Conservation (phyloP, 2,888 invertebrate genomes). For the Cistogaster globosa region DNA sequence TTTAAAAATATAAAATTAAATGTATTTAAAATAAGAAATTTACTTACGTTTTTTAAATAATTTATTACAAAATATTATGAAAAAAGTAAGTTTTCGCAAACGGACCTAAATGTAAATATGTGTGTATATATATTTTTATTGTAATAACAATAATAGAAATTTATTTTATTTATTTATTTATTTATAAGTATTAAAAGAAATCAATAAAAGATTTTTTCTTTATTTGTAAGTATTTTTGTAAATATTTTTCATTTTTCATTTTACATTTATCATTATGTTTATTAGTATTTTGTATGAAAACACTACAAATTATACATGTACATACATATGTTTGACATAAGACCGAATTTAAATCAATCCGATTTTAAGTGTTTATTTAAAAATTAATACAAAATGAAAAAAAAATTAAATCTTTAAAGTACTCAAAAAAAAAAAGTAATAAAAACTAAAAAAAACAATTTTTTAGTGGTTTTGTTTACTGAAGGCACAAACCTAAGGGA, state of each 20-base stretch:
- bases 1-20: conserved; percentile 34
- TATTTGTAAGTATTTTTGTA: background rate
- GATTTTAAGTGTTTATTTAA: conserved; percentile 46
- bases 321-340: conserved; percentile 36
- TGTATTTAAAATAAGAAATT: conserved; percentile 47
- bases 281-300: conserved; percentile 42
- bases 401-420: conserved; percentile 17
- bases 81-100: conserved; percentile 72
- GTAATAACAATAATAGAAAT: conserved; percentile 56
- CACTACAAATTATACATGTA: conserved; percentile 64
- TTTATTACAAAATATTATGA: conserved; percentile 72
- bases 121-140: conserved; percentile 46
- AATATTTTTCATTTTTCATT: no score
- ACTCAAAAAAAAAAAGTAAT: conserved; percentile 13
- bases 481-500: conserved; percentile 29
- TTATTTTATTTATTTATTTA: conserved; percentile 37
- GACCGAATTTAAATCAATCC: conserved; percentile 56
- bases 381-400: conserved; percentile 30
- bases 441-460: background rate
- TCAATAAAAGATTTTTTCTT: conserved; percentile 26
- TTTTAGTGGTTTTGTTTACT: conserved; percentile 8
- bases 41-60: conserved; percentile 71
- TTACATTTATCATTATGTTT: conserved; percentile 34
- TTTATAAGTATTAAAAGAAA: conserved; percentile 22
- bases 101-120: conserved; percentile 68